phyloP scores from a whole-genome alignment of 2,113 vertebrate species.

The Rhynchomys soricoides region DNA sequence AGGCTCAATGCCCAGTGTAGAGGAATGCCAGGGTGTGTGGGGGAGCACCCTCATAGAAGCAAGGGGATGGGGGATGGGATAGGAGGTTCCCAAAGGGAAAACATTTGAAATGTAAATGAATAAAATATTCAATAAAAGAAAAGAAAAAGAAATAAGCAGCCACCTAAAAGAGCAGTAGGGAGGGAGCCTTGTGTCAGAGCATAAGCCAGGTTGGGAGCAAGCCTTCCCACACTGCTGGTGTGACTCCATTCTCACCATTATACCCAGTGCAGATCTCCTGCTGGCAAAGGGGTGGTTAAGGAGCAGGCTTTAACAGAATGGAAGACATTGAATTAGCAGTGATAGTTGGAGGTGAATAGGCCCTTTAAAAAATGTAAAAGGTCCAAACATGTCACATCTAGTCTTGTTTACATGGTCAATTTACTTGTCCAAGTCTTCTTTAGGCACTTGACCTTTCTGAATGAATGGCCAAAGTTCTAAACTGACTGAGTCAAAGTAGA shows the following conservation, averaged over 20 bases:
- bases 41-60: too few species aligned
- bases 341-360: constrained; percentile 45
- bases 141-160: neutral
- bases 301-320: neutral
- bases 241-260: neutral
- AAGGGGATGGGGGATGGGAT: too few species aligned
- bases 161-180: neutral
- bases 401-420: constrained; percentile 55
- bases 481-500: neutral
- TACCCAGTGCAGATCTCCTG: neutral
- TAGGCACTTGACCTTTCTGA: neutral
- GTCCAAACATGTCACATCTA: constrained; percentile 32
- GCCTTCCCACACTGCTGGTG: accelerated
- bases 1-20: too few species aligned
- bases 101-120: too few species aligned
- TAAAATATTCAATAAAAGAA: too few species aligned
- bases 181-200: neutral
- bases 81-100: too few species aligned
- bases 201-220: neutral
- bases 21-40: too few species aligned
- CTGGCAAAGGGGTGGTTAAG: neutral
- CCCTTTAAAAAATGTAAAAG: constrained; percentile 50
- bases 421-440: constrained; percentile 55
- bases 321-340: neutral
- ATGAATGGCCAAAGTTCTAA: constrained; percentile 16